Percentiles rank a stretch among this genome's conserved stretches.
Evolutionary conservation across 2,888 invertebrate species (phyloP).

Genomic region (Corythucha ciliata): DNA sequence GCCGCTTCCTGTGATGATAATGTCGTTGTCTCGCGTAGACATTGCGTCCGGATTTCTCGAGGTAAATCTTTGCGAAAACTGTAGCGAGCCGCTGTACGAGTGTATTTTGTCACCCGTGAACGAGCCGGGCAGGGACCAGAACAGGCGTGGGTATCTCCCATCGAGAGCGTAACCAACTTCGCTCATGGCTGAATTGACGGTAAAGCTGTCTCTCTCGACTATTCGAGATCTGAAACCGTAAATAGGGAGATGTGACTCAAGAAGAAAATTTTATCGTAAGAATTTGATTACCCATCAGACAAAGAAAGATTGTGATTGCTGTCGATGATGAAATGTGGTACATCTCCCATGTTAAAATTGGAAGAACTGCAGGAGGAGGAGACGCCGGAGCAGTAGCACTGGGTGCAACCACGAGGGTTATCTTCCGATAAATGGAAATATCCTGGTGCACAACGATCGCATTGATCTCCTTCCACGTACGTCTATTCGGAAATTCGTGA

Average conservation of each 20-base stretch:
- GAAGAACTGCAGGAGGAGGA: constrained; percentile 64
- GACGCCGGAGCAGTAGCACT: constrained; percentile 83
- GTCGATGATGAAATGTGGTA: constrained; percentile 53
- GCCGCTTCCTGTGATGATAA: constrained; percentile 70
- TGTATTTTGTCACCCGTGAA: constrained; percentile 54
- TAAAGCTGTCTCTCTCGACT: constrained; percentile 45
- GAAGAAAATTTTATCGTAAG: not conserved
- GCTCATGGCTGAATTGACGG: constrained; percentile 48
- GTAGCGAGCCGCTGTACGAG: constrained; percentile 78
- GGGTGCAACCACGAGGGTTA: constrained; percentile 69
- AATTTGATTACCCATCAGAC: constrained; percentile 48
- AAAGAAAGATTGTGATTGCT: constrained; percentile 52
- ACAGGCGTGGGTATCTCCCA: constrained; percentile 47
- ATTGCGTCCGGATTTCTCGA: not conserved
- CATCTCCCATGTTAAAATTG: constrained; percentile 53
- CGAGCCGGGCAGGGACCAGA: constrained; percentile 64
- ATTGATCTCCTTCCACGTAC: constrained; percentile 68
- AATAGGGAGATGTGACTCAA: not conserved
- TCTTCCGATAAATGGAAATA: constrained; percentile 63
- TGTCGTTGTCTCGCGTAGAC: constrained; percentile 62
- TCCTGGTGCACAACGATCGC: constrained; percentile 67
- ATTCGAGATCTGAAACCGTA: constrained; percentile 40
- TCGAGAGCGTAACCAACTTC: constrained; percentile 53
- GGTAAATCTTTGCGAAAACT: constrained; percentile 61
- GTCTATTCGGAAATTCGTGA: constrained; percentile 42